Evolutionary conservation across 1,140 invertebrate species (phyloP).

Genomic region (Centruroides vittatus): DNA sequence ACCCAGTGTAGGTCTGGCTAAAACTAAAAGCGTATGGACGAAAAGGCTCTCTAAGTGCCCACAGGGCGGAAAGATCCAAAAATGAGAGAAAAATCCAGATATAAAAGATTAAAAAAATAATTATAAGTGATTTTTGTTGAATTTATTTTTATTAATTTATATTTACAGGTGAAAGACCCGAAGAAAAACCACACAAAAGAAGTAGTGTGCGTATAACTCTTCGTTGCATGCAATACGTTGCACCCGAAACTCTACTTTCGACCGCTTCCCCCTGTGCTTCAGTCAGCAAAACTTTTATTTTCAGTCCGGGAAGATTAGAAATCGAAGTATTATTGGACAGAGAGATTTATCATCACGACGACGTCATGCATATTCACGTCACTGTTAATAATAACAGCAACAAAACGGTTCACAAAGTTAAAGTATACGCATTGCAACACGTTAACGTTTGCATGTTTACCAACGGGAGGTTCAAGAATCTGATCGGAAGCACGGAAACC

Average conservation of each 20-base stretch:
- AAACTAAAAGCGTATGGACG: too few species aligned
- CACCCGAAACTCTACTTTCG: not conserved
- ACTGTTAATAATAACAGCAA: slow-evolving; percentile 16
- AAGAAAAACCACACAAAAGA: slow-evolving; percentile 57
- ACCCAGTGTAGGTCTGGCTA: too few species aligned
- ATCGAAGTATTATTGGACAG: slow-evolving; percentile 12
- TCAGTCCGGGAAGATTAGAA: slow-evolving; percentile 12
- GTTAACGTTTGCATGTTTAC: slow-evolving; percentile 20
- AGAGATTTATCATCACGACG: slow-evolving; percentile 12
- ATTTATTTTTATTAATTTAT: not conserved
- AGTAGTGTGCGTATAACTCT: slow-evolving; percentile 70
- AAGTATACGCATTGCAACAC: slow-evolving; percentile 15
- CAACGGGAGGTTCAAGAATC: slow-evolving; percentile 18
- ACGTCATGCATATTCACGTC: slow-evolving; percentile 12
- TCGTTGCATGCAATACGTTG: slow-evolving; percentile 45
- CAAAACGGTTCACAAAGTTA: slow-evolving; percentile 14
- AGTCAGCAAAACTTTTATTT: slow-evolving; percentile 13
- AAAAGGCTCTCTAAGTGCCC: too few species aligned
- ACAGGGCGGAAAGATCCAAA: too few species aligned
- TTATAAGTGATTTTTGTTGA: too few species aligned
- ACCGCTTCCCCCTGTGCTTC: slow-evolving; percentile 3
- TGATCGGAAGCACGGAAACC: slow-evolving; percentile 12
- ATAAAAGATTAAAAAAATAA: too few species aligned
- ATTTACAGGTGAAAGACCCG: slow-evolving; percentile 47
- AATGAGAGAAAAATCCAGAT: too few species aligned